Percentiles rank a stretch among this genome's conserved stretches.
phyloP scores from a whole-genome alignment of 2,113 vertebrate genomes.

The Peucedramus taeniatus region DNA sequence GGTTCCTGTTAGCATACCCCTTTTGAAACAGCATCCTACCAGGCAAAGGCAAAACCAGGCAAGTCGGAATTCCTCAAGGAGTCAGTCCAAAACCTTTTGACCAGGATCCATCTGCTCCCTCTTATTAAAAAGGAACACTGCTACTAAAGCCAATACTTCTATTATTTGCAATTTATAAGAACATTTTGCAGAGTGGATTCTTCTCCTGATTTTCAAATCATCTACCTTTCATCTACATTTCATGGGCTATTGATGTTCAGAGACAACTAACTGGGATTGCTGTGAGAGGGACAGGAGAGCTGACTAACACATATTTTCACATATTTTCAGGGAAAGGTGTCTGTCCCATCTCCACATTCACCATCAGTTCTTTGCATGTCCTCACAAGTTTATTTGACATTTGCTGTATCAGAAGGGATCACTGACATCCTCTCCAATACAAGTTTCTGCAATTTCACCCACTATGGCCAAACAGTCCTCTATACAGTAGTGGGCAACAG shows the following conservation, averaged over 20 bases:
- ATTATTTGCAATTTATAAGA: neutral
- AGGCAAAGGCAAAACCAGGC: conserved; percentile 27
- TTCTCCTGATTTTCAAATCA: neutral
- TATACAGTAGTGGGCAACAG: neutral
- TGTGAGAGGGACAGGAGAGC: neutral
- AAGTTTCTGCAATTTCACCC: neutral
- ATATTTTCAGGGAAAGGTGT: neutral
- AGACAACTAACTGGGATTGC: neutral
- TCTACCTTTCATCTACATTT: neutral
- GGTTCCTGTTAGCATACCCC: neutral
- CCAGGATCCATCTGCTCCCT: neutral
- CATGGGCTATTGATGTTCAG: neutral
- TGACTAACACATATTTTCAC: neutral
- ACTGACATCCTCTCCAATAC: neutral
- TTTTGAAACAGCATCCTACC: conserved; percentile 31
- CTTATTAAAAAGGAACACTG: neutral
- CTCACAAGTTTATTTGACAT: neutral
- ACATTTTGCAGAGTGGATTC: neutral
- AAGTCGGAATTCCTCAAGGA: conserved; percentile 32
- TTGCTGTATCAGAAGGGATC: neutral
- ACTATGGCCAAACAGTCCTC: neutral
- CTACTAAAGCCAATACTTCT: neutral
- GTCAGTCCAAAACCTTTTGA: conserved; percentile 32
- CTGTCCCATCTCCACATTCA: neutral
- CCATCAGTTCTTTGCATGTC: neutral